phyloP scores from a whole-genome alignment of 2,888 invertebrate genomes.

The Drosophila neotestacea region DNA sequence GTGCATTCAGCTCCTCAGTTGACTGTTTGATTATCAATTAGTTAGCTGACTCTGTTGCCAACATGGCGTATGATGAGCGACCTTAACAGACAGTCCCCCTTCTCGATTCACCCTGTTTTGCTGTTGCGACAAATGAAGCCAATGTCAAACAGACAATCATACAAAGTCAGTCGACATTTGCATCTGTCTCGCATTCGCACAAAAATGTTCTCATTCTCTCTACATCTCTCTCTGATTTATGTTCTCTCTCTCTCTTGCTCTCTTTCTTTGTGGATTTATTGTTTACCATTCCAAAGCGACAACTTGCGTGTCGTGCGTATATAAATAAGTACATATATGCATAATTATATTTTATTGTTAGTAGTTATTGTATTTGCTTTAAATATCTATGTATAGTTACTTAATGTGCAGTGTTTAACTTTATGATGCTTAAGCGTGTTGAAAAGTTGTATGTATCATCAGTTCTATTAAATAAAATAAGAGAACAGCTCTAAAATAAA shows the following conservation, averaged over 20 bases:
- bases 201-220: conserved; percentile 27
- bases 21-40: conserved; percentile 78
- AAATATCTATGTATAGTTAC: conserved; percentile 1
- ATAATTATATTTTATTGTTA: not conserved
- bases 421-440: not conserved
- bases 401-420: not conserved
- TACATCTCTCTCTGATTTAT: not conserved
- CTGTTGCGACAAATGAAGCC: conserved; percentile 53
- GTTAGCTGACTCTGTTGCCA: conserved; percentile 43
- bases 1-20: conserved; percentile 42
- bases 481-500: not conserved
- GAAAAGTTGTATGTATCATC: not conserved
- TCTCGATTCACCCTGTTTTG: not conserved
- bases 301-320: conserved; percentile 26
- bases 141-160: conserved; percentile 51
- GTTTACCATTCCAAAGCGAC: conserved; percentile 28
- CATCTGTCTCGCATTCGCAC: conserved; percentile 31
- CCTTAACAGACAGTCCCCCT: not conserved
- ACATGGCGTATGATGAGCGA: conserved; percentile 38
- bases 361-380: not conserved
- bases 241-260: not conserved
- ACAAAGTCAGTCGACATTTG: conserved; percentile 34
- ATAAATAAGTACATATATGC: not conserved
- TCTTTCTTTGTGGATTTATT: conserved; percentile 10
- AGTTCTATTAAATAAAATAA: not conserved